phyloP scores from a whole-genome alignment of 1,140 invertebrate genomes.

The Dryas iulia region DNA sequence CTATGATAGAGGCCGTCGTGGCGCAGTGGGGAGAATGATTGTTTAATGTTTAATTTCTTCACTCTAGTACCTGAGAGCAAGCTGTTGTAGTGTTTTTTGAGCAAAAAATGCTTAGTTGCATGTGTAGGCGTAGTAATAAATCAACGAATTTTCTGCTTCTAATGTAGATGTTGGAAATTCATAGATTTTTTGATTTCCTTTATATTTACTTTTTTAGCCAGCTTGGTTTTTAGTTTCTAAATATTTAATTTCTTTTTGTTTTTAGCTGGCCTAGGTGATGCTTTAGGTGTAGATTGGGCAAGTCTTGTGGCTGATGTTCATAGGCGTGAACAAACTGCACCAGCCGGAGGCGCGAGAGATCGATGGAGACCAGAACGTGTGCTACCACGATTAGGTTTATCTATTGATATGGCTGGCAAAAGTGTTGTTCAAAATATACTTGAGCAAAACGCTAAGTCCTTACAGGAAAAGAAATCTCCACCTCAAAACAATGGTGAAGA shows the following conservation, averaged over 20 bases:
- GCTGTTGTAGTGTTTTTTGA: no score
- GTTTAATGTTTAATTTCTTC: no score
- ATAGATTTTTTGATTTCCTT: no score
- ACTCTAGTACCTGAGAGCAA: no score
- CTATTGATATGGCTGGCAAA: constrained; percentile 85
- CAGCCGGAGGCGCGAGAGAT: constrained; percentile 83
- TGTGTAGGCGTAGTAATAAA: no score
- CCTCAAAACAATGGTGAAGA: constrained; percentile 36
- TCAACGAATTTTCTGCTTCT: no score
- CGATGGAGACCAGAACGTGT: constrained; percentile 89
- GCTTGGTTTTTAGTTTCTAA: no score
- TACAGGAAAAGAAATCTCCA: constrained; percentile 35
- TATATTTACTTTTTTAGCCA: no score
- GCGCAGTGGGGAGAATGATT: no score
- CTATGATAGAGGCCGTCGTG: no score
- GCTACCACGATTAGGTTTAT: constrained; percentile 86
- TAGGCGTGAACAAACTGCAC: constrained; percentile 78
- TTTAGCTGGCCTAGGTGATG: constrained; percentile 88
- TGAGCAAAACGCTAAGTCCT: constrained; percentile 75
- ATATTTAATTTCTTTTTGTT: constrained; percentile 9
- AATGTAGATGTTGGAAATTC: no score
- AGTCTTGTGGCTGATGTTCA: constrained; percentile 90
- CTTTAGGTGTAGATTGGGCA: constrained; percentile 95
- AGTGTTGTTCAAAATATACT: constrained; percentile 83
- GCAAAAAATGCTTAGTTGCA: no score